phyloP scores from a whole-genome alignment of 64 coral and sea anemone species.

The Dendronephthya gigantea region DNA sequence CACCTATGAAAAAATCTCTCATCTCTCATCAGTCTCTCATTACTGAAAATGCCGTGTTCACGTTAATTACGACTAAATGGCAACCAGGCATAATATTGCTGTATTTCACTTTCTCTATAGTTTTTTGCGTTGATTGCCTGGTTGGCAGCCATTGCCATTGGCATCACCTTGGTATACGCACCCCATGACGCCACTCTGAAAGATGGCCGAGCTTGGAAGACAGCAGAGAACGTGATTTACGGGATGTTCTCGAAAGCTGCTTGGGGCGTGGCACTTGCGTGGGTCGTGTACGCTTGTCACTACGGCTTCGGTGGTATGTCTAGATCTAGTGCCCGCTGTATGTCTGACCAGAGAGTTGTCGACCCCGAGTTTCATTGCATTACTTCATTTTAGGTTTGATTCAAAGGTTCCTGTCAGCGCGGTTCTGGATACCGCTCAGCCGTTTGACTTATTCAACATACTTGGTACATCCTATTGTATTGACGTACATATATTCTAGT shows the following conservation, averaged over 20 bases:
- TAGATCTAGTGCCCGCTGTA: too few relatives aligned
- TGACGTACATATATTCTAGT: not conserved
- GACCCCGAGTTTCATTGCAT: too few relatives aligned
- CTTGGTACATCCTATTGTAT: slow-evolving; percentile 4
- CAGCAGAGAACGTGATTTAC: slow-evolving; percentile 41
- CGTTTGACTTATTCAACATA: slow-evolving; percentile 19
- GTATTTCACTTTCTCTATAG: not conserved
- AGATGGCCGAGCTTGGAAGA: slow-evolving; percentile 31
- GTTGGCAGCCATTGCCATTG: slow-evolving; percentile 33
- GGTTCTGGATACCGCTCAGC: slow-evolving; percentile 29
- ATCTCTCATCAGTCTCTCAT: too few relatives aligned
- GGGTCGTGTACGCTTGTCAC: slow-evolving; percentile 55
- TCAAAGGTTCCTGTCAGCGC: slow-evolving; percentile 7
- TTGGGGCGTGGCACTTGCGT: slow-evolving; percentile 45
- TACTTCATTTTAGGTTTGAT: slow-evolving; percentile 7
- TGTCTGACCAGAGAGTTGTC: too few relatives aligned
- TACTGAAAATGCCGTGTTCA: too few relatives aligned
- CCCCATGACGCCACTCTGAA: slow-evolving; percentile 19
- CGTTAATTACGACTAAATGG: too few relatives aligned
- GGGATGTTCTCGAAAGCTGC: slow-evolving; percentile 37
- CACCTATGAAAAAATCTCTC: too few relatives aligned
- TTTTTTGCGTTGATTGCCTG: not conserved
- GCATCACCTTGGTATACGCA: slow-evolving; percentile 31
- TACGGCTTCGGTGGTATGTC: slow-evolving; percentile 33
- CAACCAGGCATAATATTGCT: not conserved